Evolutionary conservation across 2,888 invertebrate genomes (phyloP), one percentile per base, ranked within the genome.

Genomic region (Kuschelorhynchus macadamiae): DNA sequence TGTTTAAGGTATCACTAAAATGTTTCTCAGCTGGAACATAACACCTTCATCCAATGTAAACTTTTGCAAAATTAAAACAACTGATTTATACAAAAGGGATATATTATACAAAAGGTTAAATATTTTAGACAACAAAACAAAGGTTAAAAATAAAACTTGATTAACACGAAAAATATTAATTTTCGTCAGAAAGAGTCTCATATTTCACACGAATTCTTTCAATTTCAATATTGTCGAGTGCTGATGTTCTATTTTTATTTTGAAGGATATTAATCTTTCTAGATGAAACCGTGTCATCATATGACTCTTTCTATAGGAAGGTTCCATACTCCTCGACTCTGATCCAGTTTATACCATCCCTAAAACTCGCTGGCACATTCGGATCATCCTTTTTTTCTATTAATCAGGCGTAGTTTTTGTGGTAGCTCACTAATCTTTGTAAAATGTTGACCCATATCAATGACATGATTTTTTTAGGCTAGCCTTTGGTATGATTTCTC

Each of bases 371-470:
- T 33, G 21, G 55, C 39, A 62, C 42, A 49, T 67, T 61, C 14
- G 55, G 36, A 8, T 12, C 20, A 30, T 67, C 49, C 30, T 56
- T 52, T 32, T 67, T 67, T 42, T 21, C 25, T 25, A 7, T 25
- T 25, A 25, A 25, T 25, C 25, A 74, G 62, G 21, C 59, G 57
- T 36, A 72, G 55, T 44, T 64, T 49, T 16, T 50, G 18, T 30
- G 61, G 67, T 17, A 75, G 52, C 49, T 72, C 50, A 20, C 62
- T 59, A 44, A 70, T 62, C 36, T 72, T 60, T 47, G 70, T 32
- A 59, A 76, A 75, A 62, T 74, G 67, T 55, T 64, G 17, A 20
- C 55, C 56, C 76, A 76, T 73, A 57, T 77, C 74, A 49, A 69
- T 71, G 39, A 75, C 72, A 64, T 59, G 53, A 68, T 76, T 73